Conservation (phyloP, 2,888 invertebrate genomes). For the Phortica okadai region DNA sequence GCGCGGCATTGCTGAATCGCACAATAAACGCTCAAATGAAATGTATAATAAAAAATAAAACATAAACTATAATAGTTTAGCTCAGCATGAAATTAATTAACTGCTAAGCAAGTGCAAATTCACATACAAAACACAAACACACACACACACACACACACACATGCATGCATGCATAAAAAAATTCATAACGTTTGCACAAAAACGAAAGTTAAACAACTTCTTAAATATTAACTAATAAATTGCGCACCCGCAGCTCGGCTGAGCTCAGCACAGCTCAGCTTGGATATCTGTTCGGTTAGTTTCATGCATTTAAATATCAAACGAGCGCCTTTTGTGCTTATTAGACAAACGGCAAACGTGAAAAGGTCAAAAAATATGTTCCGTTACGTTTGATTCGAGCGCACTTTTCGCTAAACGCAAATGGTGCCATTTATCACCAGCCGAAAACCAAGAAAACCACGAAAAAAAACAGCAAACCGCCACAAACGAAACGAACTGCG, state of each 20-base stretch:
- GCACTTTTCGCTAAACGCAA: conserved; percentile 51
- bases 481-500: conserved; percentile 33
- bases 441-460: not conserved
- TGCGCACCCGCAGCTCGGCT: conserved; percentile 11
- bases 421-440: conserved; percentile 59
- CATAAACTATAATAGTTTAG: not conserved
- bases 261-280: not conserved
- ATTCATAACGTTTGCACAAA: not conserved
- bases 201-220: conserved; percentile 21
- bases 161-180: not conserved
- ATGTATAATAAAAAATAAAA: not conserved
- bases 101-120: not conserved
- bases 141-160: not conserved
- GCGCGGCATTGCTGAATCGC: not conserved
- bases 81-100: conserved; percentile 26
- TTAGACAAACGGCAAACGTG: conserved; percentile 46
- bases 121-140: not conserved
- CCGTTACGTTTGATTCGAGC: conserved; percentile 30
- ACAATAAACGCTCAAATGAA: not conserved
- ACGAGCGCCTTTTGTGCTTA: not conserved
- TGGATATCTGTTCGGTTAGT: conserved; percentile 5
- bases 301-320: conserved; percentile 65
- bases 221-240: conserved; percentile 13
- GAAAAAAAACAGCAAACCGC: conserved; percentile 44
- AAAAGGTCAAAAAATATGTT: conserved; percentile 68